Evolutionary conservation across 2,888 invertebrate species (phyloP), one percentile per base, ranked within the genome.

Genomic region (Cordilura impudica): DNA sequence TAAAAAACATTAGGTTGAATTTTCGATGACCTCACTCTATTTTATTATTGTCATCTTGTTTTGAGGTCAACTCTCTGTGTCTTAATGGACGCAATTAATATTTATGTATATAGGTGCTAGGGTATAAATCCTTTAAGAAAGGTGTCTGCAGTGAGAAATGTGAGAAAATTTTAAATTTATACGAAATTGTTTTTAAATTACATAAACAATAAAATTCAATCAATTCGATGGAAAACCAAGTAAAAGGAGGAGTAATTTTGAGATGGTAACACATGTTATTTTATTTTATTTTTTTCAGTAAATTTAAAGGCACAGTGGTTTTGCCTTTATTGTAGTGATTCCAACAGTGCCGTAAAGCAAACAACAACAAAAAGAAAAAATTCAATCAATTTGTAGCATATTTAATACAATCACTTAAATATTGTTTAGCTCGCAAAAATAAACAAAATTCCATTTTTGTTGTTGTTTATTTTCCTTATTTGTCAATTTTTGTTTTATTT

Each of bases 401-500:
- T 67, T 72, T 63, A 69, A 63, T 60, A 51, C 49, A 56, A 78
- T 69, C 65, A 65, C 73, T 70, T 78, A 63, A 69, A 78, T 78
- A 73, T 56, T 78, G 67, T 73, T 78, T 70, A 73, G 63, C 21
- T 78, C 8, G 61, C 65, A 78, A 58, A 72, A 71, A 66, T 43
- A 43, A 71, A 54, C 16, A 61, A 39, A 35, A 39, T 43, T 45
- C 53, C 54, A 47, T 47, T 18, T 54, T 58, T 69, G 7, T 51
- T 35, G 16, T 7, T 43, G 35, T n/a, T 39, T 26, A 58, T 70
- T 47, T 53, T 63, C 31, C 71, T 71, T 75, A 67, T 79, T 75
- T 79, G 79, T 79, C 79, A 71, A 58, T 56, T 74, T 75, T 71
- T 75, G 63, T 71, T 79, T 71, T 75, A 79, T 79, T 72, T 79